phyloP scores from a whole-genome alignment of 2,888 invertebrate species.

The Diaperis boleti region DNA sequence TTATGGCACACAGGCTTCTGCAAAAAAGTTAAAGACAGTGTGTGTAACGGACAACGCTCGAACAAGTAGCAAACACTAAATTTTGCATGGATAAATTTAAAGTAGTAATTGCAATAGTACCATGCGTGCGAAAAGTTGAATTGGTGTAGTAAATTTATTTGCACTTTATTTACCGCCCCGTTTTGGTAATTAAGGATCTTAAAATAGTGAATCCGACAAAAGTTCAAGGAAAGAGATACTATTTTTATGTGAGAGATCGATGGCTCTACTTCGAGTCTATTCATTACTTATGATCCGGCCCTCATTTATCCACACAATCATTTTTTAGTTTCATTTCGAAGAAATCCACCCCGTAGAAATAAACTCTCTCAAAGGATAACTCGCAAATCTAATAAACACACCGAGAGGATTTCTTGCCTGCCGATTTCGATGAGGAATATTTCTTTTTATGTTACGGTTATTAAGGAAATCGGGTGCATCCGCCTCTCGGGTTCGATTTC shows the following conservation, averaged over 20 bases:
- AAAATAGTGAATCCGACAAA: conserved; percentile 35
- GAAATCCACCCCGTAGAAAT: conserved; percentile 35
- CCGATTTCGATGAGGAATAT: conserved; percentile 21
- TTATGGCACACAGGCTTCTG: too few species aligned
- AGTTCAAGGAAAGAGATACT: conserved; percentile 38
- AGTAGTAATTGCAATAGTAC: too few species aligned
- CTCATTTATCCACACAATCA: conserved; percentile 9
- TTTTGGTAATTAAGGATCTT: conserved; percentile 26
- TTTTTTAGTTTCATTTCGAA: not conserved
- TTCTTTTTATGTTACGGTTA: conserved; percentile 18
- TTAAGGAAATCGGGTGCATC: conserved; percentile 7
- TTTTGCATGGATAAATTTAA: too few species aligned
- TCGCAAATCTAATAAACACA: conserved; percentile 42
- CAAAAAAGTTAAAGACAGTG: too few species aligned
- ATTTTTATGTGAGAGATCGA: conserved; percentile 39
- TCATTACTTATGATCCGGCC: conserved; percentile 17
- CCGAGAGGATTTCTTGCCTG: conserved; percentile 18
- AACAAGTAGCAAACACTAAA: too few species aligned
- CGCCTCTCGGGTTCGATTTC: conserved; percentile 6
- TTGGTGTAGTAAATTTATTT: not conserved
- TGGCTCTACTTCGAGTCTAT: conserved; percentile 16
- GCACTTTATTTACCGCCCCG: too few species aligned
- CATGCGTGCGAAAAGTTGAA: too few species aligned
- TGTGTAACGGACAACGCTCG: too few species aligned
- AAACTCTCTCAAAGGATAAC: conserved; percentile 45